phyloP scores from a whole-genome alignment of 1,140 invertebrate species.

The Hyles vespertilio region DNA sequence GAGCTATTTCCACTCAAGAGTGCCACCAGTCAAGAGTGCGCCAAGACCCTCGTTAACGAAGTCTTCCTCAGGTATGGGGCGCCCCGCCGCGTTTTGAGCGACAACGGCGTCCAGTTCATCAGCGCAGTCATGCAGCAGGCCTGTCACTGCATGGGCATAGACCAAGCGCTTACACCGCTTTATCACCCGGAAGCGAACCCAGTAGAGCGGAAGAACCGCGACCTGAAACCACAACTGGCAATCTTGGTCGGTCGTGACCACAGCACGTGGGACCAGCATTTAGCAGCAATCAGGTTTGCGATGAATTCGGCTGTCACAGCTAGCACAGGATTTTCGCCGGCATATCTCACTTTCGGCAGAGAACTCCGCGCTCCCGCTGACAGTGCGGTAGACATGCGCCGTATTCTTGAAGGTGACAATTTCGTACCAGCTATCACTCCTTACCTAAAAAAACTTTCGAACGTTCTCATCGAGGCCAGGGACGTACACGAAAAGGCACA shows the following conservation, averaged over 20 bases:
- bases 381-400: conserved; percentile 24
- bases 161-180: conserved; percentile 5
- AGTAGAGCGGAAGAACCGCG: conserved; percentile 11
- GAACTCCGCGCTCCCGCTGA: conserved; percentile 28
- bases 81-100: conserved; percentile 30
- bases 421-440: conserved; percentile 43
- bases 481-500: conserved; percentile 15
- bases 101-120: conserved; percentile 21
- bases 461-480: conserved; percentile 23
- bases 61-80: conserved; percentile 27
- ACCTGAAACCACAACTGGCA: conserved; percentile 9
- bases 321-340: conserved; percentile 4
- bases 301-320: background rate
- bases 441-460: conserved; percentile 21
- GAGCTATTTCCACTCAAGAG: conserved; percentile 27
- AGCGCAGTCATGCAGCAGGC: too few species aligned
- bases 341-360: conserved; percentile 7
- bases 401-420: conserved; percentile 36
- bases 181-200: conserved; percentile 14
- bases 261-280: background rate
- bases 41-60: conserved; percentile 17
- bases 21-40: conserved; percentile 36
- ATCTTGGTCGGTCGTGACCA: conserved; percentile 4
- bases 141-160: background rate
- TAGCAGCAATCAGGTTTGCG: conserved; percentile 6